Evolutionary conservation across 2,797 vertebrate species (phyloP).

Genomic region (Phoxinus dragarum): DNA sequence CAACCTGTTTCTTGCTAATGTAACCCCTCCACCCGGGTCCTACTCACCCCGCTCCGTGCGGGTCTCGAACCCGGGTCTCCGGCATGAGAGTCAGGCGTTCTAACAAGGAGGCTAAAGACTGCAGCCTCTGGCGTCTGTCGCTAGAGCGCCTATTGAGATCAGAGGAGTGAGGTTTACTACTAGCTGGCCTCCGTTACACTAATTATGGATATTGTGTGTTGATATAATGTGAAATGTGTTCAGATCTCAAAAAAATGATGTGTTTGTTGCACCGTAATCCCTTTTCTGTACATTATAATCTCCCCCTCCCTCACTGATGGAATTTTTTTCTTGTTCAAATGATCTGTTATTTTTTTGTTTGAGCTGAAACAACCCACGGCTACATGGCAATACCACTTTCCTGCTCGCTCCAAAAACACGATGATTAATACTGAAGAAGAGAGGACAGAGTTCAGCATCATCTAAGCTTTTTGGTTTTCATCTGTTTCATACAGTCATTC

Average conservation of each 20-base stretch:
- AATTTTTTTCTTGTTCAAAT: not conserved
- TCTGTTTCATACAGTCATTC: not conserved
- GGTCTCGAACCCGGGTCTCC: too few species aligned
- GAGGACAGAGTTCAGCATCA: not conserved
- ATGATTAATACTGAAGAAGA: not conserved
- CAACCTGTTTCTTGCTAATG: not conserved
- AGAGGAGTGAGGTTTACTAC: too few species aligned
- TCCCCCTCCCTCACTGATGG: not conserved
- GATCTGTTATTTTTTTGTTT: not conserved
- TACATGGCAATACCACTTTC: not conserved
- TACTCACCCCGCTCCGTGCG: too few species aligned
- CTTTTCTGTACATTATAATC: not conserved
- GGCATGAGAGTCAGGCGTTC: too few species aligned
- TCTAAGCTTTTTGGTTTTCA: not conserved
- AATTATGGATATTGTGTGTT: not conserved
- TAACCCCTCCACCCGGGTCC: too few species aligned
- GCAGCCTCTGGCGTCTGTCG: too few species aligned
- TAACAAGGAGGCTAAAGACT: too few species aligned
- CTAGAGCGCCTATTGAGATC: too few species aligned
- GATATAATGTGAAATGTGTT: not conserved
- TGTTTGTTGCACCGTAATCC: not conserved
- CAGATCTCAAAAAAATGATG: not conserved
- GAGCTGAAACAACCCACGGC: not conserved
- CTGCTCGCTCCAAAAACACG: not conserved
- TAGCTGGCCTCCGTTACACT: too few species aligned